phyloP scores from a whole-genome alignment of 2,797 vertebrate genomes.

The Premnoplex brunnescens region DNA sequence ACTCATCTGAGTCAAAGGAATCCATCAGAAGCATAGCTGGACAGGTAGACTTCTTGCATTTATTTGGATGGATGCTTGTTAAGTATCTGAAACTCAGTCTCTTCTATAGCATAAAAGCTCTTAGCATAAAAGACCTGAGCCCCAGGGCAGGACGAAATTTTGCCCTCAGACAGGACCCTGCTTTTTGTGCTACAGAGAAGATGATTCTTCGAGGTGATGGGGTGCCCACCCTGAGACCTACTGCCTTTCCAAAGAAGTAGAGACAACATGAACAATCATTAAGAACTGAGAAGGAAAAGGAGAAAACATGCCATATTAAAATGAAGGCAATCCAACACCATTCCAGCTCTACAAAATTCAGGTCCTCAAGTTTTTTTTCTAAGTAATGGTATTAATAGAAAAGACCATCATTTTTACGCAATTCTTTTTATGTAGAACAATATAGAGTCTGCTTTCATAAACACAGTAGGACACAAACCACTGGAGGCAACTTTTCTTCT shows the following conservation, averaged over 20 bases:
- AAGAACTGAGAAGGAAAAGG: not conserved
- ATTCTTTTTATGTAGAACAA: slow-evolving; percentile 36
- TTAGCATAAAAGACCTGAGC: not conserved
- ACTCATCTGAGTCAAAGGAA: not conserved
- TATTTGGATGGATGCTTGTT: not conserved
- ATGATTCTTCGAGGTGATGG: not conserved
- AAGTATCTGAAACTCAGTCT: not conserved
- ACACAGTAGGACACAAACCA: slow-evolving; percentile 19
- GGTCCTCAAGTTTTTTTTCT: slow-evolving; percentile 17
- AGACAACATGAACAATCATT: not conserved
- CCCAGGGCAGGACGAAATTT: not conserved
- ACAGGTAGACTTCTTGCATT: not conserved
- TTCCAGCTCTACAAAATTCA: not conserved
- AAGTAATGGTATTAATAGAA: slow-evolving; percentile 36
- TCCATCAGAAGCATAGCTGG: not conserved
- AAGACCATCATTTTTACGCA: not conserved
- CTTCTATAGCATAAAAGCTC: not conserved
- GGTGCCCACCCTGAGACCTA: not conserved
- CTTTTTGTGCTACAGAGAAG: not conserved
- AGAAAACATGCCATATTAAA: not conserved
- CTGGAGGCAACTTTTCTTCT: slow-evolving; percentile 16
- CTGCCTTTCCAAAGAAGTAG: not conserved
- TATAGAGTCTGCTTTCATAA: slow-evolving; percentile 31
- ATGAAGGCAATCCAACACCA: not conserved
- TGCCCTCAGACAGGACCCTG: not conserved